phyloP scores from a whole-genome alignment of 1,140 invertebrate species.

The Sminthurinus signatus region DNA sequence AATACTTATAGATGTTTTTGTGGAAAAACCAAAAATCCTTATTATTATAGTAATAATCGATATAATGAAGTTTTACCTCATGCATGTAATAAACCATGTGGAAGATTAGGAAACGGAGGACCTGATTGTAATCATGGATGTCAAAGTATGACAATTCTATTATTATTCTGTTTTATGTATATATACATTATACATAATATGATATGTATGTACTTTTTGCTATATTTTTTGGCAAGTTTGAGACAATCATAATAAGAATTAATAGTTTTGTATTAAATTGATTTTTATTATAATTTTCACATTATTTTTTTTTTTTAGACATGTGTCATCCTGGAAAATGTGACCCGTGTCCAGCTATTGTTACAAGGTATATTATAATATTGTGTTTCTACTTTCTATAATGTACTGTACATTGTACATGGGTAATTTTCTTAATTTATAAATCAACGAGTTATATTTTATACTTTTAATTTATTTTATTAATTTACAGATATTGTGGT shows the following conservation, averaged over 20 bases:
- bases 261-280: too few species aligned
- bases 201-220: too few species aligned
- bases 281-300: too few species aligned
- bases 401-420: slow-evolving; percentile 20
- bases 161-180: too few species aligned
- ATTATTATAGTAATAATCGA: slow-evolving; percentile 64
- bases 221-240: too few species aligned
- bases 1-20: slow-evolving; percentile 75
- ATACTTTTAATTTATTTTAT: slow-evolving; percentile 31
- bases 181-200: too few species aligned
- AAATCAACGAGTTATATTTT: too few species aligned
- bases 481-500: slow-evolving; percentile 57
- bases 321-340: slow-evolving; percentile 87
- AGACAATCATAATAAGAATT: too few species aligned
- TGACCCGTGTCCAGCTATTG: slow-evolving; percentile 65
- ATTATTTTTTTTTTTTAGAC: too few species aligned
- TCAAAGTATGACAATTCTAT: too few species aligned
- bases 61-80: slow-evolving; percentile 61
- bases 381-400: not conserved
- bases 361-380: slow-evolving; percentile 38
- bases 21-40: slow-evolving; percentile 64
- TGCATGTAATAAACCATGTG: slow-evolving; percentile 80
- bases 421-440: slow-evolving; percentile 1
- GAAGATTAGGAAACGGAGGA: slow-evolving; percentile 51
- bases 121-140: slow-evolving; percentile 71